These are phyloP conservation scores for Nephrocerus scutellatus DNA, from an alignment of 2,888 invertebrate genomes.

Conservation along the genomic window DNA sequence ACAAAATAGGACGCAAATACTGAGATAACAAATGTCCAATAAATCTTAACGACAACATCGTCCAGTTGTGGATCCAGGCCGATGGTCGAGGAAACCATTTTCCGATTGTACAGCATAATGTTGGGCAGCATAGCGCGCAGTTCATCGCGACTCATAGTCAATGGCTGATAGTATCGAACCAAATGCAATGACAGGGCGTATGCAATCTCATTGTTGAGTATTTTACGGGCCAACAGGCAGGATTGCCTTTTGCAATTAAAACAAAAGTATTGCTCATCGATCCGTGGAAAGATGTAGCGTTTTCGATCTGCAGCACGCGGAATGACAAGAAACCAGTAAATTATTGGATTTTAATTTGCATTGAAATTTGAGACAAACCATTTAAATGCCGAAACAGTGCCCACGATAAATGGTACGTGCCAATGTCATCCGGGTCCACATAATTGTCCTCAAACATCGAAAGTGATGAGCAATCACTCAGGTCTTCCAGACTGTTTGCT, in stretches of 20 bases:
- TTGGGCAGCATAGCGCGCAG: constrained; percentile 40
- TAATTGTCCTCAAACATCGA: constrained; percentile 20
- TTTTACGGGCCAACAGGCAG: constrained; percentile 44
- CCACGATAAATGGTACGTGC: constrained; percentile 44
- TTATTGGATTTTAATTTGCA: not conserved
- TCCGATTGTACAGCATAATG: constrained; percentile 43
- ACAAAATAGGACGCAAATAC: constrained; percentile 44
- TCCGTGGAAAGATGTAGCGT: constrained; percentile 36
- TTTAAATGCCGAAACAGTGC: constrained; percentile 45
- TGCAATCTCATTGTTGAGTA: constrained; percentile 44
- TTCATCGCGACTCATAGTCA: constrained; percentile 41
- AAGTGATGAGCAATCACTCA: constrained; percentile 28
- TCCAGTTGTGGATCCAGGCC: constrained; percentile 33
- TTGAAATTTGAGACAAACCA: constrained; percentile 24
- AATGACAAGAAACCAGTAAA: not conserved
- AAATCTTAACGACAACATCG: constrained; percentile 43
- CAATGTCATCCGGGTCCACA: constrained; percentile 17
- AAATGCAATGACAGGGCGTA: constrained; percentile 41
- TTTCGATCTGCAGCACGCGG: constrained; percentile 31
- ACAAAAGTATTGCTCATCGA: constrained; percentile 43
- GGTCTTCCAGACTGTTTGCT: constrained; percentile 26
- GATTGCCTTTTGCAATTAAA: constrained; percentile 38
- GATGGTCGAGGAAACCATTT: constrained; percentile 38
- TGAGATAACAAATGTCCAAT: constrained; percentile 45
- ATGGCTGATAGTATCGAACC: constrained; percentile 43